Percentiles rank a stretch among this genome's conserved stretches.
These are phyloP conservation scores for Mythimna ferrago DNA, from an alignment of 2,888 invertebrate genomes.

Conservation along the genomic window DNA sequence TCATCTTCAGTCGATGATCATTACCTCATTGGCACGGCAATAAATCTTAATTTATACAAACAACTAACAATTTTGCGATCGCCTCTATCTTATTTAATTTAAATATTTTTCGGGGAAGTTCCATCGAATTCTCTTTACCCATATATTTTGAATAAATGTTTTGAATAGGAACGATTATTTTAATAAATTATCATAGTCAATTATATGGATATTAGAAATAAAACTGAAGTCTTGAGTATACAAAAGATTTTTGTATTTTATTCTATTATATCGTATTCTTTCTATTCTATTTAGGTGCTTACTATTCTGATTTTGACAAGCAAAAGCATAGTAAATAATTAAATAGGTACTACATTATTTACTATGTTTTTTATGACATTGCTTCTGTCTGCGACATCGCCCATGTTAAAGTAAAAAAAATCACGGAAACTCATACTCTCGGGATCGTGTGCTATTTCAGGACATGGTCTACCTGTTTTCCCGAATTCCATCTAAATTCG, in stretches of 20 bases:
- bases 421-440: too few species aligned
- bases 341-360: too few species aligned
- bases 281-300: too few species aligned
- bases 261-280: not conserved
- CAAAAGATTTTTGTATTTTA: not conserved
- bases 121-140: not conserved
- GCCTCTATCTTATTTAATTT: constrained; percentile 17
- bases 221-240: not conserved
- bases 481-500: too few species aligned
- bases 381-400: too few species aligned
- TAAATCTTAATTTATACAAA: constrained; percentile 43
- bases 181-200: not conserved
- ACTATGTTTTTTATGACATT: too few species aligned
- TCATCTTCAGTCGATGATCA: constrained; percentile 27
- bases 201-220: not conserved
- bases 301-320: too few species aligned
- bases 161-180: not conserved
- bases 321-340: too few species aligned
- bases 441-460: too few species aligned
- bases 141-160: not conserved
- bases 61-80: constrained; percentile 17
- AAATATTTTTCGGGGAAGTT: constrained; percentile 25
- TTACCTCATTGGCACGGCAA: constrained; percentile 19
- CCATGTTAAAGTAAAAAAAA: too few species aligned
- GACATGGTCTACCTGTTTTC: too few species aligned